Evolutionary conservation across 2,113 vertebrate species (phyloP).

Genomic region (Platycercus adscitus): DNA sequence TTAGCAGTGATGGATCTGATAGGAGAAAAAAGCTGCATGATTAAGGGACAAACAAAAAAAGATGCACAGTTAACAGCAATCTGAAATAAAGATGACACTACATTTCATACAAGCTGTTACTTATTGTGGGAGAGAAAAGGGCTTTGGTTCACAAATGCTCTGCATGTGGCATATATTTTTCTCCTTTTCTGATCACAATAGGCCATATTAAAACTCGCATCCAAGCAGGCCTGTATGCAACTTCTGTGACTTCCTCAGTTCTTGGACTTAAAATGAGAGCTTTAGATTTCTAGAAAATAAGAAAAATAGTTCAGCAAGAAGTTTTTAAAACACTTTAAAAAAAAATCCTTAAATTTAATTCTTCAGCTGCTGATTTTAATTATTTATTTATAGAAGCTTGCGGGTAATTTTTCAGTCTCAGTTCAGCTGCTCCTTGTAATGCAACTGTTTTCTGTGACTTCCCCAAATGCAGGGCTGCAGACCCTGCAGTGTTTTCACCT

Average conservation of each 20-base stretch:
- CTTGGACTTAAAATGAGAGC: neutral
- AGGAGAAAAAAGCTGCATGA: neutral
- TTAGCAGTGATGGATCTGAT: neutral
- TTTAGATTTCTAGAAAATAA: neutral
- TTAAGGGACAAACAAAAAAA: neutral
- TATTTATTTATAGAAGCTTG: neutral
- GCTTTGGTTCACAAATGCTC: neutral
- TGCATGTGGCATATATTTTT: neutral
- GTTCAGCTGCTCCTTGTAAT: neutral
- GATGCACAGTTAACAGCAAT: neutral
- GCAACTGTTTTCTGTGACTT: neutral
- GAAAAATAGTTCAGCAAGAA: neutral
- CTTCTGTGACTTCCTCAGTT: neutral
- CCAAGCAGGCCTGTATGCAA: neutral
- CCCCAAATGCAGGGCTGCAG: rapidly evolving
- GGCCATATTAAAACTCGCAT: neutral
- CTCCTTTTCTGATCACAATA: neutral
- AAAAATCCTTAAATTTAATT: neutral
- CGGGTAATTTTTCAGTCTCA: neutral
- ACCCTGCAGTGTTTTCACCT: neutral
- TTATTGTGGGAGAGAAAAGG: neutral
- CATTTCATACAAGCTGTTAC: neutral
- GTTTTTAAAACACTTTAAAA: neutral
- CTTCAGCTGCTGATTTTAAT: neutral
- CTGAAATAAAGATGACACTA: neutral